Evolutionary conservation across 2,888 invertebrate species (phyloP).

Genomic region (Ophion slaviceki): DNA sequence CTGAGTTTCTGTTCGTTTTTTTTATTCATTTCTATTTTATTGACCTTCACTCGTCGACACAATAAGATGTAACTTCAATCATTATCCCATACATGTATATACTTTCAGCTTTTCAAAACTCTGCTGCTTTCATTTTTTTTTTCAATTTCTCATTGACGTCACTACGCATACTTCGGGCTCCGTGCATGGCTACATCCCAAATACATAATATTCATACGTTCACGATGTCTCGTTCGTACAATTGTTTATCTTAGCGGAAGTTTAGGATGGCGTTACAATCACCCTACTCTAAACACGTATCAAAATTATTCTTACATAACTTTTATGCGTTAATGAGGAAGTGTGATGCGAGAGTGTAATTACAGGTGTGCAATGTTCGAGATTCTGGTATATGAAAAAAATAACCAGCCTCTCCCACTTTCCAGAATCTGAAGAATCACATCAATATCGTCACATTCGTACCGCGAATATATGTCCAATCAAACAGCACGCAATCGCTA

Average conservation of each 20-base stretch:
- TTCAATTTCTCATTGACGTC: background rate
- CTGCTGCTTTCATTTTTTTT: conserved; percentile 2
- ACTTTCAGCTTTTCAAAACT: conserved; percentile 1
- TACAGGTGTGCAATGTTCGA: background rate
- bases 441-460: background rate
- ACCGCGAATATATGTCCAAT: too few species aligned
- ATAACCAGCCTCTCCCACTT: background rate
- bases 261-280: conserved; percentile 53
- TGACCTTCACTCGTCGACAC: conserved; percentile 58
- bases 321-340: conserved; percentile 5
- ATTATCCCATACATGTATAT: conserved; percentile 14
- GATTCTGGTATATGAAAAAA: background rate
- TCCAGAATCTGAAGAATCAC: background rate
- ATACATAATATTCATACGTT: conserved; percentile 9
- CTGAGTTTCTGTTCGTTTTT: background rate
- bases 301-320: conserved; percentile 2
- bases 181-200: conserved; percentile 2
- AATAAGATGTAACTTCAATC: conserved; percentile 33
- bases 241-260: conserved; percentile 9
- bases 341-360: conserved; percentile 39
- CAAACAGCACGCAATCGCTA: background rate
- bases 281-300: conserved; percentile 29
- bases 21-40: conserved; percentile 46
- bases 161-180: conserved; percentile 7
- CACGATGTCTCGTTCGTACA: conserved; percentile 2